Evolutionary conservation across 1,140 invertebrate genomes (phyloP).

Genomic region (Hestina assimilis): DNA sequence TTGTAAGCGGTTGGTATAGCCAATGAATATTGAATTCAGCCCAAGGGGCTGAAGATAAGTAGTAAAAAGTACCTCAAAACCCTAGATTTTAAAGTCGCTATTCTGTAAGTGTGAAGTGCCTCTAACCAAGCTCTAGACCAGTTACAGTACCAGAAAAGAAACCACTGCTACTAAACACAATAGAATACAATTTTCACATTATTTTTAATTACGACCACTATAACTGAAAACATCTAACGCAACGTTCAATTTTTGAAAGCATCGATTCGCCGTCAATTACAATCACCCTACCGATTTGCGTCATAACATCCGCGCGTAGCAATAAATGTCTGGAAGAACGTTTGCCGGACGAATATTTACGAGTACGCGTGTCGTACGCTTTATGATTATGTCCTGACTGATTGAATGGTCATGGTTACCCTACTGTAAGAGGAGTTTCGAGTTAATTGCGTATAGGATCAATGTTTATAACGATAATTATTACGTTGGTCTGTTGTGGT

Average conservation of each 20-base stretch:
- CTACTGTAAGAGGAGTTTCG: slow-evolving; percentile 31
- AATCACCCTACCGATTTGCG: slow-evolving; percentile 49
- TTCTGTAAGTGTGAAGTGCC: too few species aligned
- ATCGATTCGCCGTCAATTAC: slow-evolving; percentile 39
- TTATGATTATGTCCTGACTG: slow-evolving; percentile 71
- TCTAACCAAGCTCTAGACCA: too few species aligned
- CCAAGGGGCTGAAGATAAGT: too few species aligned
- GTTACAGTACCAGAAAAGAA: too few species aligned
- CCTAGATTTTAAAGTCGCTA: too few species aligned
- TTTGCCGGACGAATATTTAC: slow-evolving; percentile 49
- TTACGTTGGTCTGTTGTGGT: not conserved
- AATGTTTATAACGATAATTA: slow-evolving; percentile 20
- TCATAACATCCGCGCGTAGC: slow-evolving; percentile 49
- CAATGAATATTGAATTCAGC: too few species aligned
- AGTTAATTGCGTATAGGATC: slow-evolving; percentile 17
- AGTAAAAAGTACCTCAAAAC: too few species aligned
- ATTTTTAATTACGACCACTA: not conserved
- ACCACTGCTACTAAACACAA: too few species aligned
- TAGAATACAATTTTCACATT: not conserved
- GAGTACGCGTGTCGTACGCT: slow-evolving; percentile 41
- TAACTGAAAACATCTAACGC: not conserved
- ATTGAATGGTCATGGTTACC: slow-evolving; percentile 68
- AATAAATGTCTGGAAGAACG: slow-evolving; percentile 53
- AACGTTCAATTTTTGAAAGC: slow-evolving; percentile 19
- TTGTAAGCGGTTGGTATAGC: too few species aligned